Percentiles rank a stretch among this genome's conserved stretches.
Conservation (phyloP, 2,888 invertebrate genomes). For the Drosophila meridionalis region DNA sequence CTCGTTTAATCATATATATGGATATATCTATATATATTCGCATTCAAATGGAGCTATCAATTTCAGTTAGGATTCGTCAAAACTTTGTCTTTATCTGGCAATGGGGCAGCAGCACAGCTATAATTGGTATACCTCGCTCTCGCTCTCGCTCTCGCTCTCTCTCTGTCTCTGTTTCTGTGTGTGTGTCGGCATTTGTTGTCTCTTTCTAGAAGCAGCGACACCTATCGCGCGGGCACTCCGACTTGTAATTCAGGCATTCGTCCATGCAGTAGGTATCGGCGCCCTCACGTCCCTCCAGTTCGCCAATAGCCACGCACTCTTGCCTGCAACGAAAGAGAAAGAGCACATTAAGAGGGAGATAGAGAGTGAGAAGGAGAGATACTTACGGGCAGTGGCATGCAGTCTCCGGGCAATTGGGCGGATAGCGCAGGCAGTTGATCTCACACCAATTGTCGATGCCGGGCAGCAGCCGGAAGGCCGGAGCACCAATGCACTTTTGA, state of each 20-base stretch:
- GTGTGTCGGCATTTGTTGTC: background rate
- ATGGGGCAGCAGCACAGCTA: slow-evolving; percentile 79
- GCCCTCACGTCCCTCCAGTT: slow-evolving; percentile 89
- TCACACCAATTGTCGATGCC: slow-evolving; percentile 94
- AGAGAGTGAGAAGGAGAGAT: background rate
- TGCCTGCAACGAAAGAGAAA: slow-evolving; percentile 86
- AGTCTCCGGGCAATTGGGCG: slow-evolving; percentile 92
- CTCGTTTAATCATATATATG: background rate
- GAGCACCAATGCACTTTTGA: slow-evolving; percentile 91
- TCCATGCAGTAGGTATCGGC: slow-evolving; percentile 95
- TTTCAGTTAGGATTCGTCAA: slow-evolving; percentile 30
- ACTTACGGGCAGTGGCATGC: slow-evolving; percentile 94
- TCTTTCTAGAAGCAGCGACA: slow-evolving; percentile 88
- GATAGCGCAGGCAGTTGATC: slow-evolving; percentile 93
- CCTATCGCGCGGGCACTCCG: slow-evolving; percentile 89
- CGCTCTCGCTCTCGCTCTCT: slow-evolving; percentile 13
- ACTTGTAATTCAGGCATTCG: slow-evolving; percentile 92
- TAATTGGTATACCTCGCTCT: slow-evolving; percentile 26
- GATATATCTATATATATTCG: slow-evolving; percentile 17
- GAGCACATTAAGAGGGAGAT: background rate
- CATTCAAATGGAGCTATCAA: slow-evolving; percentile 36
- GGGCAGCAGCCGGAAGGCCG: slow-evolving; percentile 88
- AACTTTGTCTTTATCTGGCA: slow-evolving; percentile 52
- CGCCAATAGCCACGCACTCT: slow-evolving; percentile 93
- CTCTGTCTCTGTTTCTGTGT: slow-evolving; percentile 7